Conservation (phyloP, 2,797 vertebrate species). For the Passerculus sandwichensis region DNA sequence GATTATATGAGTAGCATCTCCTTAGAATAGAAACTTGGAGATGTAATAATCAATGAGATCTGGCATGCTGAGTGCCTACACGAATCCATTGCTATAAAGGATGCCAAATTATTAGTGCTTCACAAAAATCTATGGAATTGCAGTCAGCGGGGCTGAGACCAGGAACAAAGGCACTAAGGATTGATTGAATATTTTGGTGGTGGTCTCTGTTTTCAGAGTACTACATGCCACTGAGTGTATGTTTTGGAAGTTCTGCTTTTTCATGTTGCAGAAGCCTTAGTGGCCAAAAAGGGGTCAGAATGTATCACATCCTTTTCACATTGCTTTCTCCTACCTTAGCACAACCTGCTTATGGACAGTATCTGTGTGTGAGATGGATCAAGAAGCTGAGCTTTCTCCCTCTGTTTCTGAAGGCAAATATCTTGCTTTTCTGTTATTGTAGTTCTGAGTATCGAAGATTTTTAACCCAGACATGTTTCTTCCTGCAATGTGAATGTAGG, state of each 20-base stretch:
- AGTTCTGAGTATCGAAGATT: not conserved
- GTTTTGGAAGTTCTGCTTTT: not conserved
- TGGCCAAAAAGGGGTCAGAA: not conserved
- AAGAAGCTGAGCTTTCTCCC: not conserved
- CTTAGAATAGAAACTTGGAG: slow-evolving; percentile 50
- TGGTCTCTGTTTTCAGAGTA: not conserved
- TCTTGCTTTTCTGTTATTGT: not conserved
- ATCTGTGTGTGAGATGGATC: not conserved
- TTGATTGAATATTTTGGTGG: not conserved
- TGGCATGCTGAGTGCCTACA: not conserved
- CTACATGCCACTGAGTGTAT: not conserved
- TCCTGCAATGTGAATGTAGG: not conserved
- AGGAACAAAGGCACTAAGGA: not conserved
- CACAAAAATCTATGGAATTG: not conserved
- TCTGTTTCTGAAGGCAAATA: not conserved
- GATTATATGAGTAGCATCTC: slow-evolving; percentile 57
- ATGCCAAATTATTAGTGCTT: not conserved
- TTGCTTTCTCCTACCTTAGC: not conserved
- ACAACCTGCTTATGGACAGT: not conserved
- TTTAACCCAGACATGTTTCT: not conserved
- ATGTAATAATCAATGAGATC: slow-evolving; percentile 8
- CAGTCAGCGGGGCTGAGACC: not conserved
- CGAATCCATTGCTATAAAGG: not conserved
- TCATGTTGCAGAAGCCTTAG: not conserved
- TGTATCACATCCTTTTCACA: not conserved